Evolutionary conservation across 2,113 vertebrate genomes (phyloP), one percentile per base, ranked within the genome.

Genomic region (Tachuris rubrigastra): DNA sequence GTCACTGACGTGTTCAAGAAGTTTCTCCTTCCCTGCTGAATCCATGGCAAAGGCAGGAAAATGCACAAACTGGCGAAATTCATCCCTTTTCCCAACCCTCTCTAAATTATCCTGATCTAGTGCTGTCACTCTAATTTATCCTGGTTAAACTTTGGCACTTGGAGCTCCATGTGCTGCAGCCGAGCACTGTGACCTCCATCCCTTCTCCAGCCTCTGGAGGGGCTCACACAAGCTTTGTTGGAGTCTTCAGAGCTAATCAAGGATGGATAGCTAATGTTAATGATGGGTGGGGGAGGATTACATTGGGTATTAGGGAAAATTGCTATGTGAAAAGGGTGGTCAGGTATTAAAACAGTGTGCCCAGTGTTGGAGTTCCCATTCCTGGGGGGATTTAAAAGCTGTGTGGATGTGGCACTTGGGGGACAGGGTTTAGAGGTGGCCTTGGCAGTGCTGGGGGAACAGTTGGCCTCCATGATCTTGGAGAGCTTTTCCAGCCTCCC

Each of bases 1-100:
- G 3, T 4, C 16, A 63, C 42, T 46, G 37, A 33, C 0, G 0
- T 3, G 16, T 9, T 35, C 10, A 12, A 47, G 33, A 28, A 68
- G 23, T 33, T 62, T 35, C 69, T 86, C 35, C 76, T 60, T 22
- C 60, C 41, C 42, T 47, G 30, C 63, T 37, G 52, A 52, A 7
- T 17, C 75, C 82, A 9, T 0, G 0, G 35, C 30, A 9, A 28
- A 75, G 46, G 39, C 80, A 59, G 53, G 31, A 47, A 73, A 73
- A 47, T 0, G 15, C 47, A 10, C 22, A 59, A 30, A 65, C 7
- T 1, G 1, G 10, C 30, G 72, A 31, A 83, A 86, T 39, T 9
- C 50, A 31, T 12, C 35, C 23, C 1, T 0, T 67, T 94, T 78
- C 9, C 60, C 39, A 31, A 1, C 35, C 6, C 35, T 35, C 67